Evolutionary conservation across 1,140 invertebrate genomes (phyloP).

Genomic region (Listronotus bonariensis): DNA sequence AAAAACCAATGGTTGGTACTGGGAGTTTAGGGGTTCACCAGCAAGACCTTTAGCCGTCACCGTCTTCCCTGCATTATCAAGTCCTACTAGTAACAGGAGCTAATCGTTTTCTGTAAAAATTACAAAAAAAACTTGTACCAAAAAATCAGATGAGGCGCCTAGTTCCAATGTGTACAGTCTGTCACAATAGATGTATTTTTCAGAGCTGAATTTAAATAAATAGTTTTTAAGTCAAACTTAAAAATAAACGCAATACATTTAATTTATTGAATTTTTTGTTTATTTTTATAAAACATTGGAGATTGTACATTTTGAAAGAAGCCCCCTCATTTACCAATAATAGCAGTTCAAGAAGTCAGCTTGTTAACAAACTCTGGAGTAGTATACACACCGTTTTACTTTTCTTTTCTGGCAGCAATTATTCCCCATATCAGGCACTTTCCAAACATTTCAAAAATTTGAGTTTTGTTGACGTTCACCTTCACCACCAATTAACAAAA

Average conservation of each 20-base stretch:
- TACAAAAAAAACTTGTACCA: neutral
- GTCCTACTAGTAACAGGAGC: slow-evolving; percentile 78
- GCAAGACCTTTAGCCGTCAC: slow-evolving; percentile 75
- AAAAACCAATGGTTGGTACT: slow-evolving; percentile 86
- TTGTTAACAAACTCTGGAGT: neutral
- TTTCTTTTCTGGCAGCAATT: slow-evolving; percentile 44
- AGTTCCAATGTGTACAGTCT: neutral
- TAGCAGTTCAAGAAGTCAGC: neutral
- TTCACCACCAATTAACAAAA: neutral
- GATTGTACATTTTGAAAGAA: no score
- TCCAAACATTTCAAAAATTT: slow-evolving; percentile 12
- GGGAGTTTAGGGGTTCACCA: slow-evolving; percentile 73
- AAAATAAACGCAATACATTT: no score
- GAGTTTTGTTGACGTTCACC: neutral
- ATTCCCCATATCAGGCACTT: slow-evolving; percentile 46
- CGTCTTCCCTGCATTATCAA: slow-evolving; percentile 90
- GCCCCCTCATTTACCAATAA: no score
- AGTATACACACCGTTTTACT: slow-evolving; percentile 40
- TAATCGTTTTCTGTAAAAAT: slow-evolving; percentile 63
- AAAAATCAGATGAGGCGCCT: no score
- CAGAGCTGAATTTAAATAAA: no score
- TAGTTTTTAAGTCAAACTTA: no score
- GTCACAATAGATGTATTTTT: no score
- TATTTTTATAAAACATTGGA: no score
- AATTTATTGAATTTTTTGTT: no score